Evolutionary conservation across 2,888 invertebrate genomes (phyloP).

Genomic region (Punctoribates punctum): DNA sequence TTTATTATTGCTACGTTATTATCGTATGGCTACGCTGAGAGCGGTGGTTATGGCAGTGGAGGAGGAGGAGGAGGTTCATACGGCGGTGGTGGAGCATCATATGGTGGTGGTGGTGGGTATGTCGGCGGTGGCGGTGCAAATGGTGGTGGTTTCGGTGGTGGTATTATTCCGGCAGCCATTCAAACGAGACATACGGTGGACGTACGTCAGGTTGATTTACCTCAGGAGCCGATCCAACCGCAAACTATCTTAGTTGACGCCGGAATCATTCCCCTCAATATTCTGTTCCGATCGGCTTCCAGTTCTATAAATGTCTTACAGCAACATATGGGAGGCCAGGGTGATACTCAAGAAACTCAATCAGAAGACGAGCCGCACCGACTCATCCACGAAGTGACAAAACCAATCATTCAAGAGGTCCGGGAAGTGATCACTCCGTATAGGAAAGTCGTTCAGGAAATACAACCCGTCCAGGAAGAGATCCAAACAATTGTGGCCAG

Average conservation of each 20-base stretch:
- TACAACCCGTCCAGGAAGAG: slow-evolving; percentile 31
- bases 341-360: neutral
- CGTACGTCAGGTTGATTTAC: neutral
- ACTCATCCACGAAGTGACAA: slow-evolving; percentile 12
- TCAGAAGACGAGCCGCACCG: slow-evolving; percentile 21
- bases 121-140: neutral
- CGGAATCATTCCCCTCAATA: neutral
- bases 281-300: slow-evolving; percentile 4
- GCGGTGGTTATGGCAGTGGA: too few species aligned
- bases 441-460: neutral
- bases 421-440: slow-evolving; percentile 33
- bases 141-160: neutral
- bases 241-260: neutral
- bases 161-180: slow-evolving; percentile 21
- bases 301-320: neutral
- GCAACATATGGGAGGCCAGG: neutral
- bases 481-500: slow-evolving; percentile 18
- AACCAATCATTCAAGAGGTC: slow-evolving; percentile 29
- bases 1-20: too few species aligned
- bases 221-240: neutral
- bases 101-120: neutral
- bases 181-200: slow-evolving; percentile 3
- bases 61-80: too few species aligned
- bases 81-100: too few species aligned
- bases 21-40: too few species aligned